Conservation (phyloP, 2,797 vertebrate species). For the Mormyrus proboscirostris region DNA sequence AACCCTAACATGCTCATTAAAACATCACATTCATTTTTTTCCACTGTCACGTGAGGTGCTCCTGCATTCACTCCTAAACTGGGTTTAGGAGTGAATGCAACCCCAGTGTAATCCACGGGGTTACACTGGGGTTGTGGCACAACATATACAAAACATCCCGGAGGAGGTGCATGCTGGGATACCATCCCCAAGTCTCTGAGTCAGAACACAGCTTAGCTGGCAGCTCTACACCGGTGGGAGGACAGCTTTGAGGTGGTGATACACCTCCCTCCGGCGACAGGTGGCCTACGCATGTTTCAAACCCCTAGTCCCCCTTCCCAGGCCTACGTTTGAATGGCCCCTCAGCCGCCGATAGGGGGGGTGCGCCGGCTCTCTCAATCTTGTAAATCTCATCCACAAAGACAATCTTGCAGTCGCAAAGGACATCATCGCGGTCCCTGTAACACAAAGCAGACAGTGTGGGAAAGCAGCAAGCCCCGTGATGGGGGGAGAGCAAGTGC, state of each 20-base stretch:
- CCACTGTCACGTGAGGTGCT: not conserved
- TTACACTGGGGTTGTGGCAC: not conserved
- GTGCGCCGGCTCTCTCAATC: constrained; percentile 83
- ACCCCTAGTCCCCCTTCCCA: not conserved
- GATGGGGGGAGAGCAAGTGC: not conserved
- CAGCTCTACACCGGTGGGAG: not conserved
- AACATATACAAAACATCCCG: not conserved
- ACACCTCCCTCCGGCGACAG: not conserved
- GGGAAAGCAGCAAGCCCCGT: not conserved
- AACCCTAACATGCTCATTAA: not conserved
- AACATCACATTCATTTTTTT: not conserved
- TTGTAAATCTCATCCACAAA: constrained; percentile 95
- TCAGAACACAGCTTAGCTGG: not conserved
- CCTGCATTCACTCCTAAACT: not conserved
- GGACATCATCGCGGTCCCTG: constrained; percentile 80
- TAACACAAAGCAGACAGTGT: constrained; percentile 30
- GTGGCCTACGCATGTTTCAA: not conserved
- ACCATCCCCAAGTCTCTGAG: not conserved
- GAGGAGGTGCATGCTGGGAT: not conserved
- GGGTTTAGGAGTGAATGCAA: too few relatives aligned
- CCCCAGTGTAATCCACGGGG: not conserved
- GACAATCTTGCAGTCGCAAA: constrained; percentile 85
- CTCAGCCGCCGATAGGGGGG: constrained; percentile 76
- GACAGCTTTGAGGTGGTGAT: not conserved
- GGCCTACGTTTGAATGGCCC: constrained; percentile 91